Evolutionary conservation across 2,113 vertebrate species (phyloP).

Genomic region (Macquaria ambigua): DNA sequence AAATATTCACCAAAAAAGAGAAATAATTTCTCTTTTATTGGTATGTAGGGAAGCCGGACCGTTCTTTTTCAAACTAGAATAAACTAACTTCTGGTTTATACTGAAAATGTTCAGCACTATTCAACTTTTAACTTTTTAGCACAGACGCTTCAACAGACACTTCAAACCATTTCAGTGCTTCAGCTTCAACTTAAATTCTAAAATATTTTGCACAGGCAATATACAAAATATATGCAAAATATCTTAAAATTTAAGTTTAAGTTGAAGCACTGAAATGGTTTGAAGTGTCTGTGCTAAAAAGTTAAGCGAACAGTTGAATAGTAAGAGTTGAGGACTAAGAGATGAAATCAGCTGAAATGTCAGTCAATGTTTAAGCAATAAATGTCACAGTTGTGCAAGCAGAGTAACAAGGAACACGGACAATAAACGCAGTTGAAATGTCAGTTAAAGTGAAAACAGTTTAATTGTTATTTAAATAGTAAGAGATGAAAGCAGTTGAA

Average conservation of each 20-base stretch:
- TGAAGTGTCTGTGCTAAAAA: neutral
- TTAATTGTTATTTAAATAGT: too few relatives aligned
- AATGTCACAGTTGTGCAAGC: too few relatives aligned
- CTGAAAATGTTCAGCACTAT: neutral
- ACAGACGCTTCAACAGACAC: too few relatives aligned
- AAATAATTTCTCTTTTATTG: neutral
- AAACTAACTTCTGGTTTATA: neutral
- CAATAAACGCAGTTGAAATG: neutral
- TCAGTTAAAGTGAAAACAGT: too few relatives aligned
- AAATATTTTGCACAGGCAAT: too few relatives aligned
- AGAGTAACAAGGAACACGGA: too few relatives aligned
- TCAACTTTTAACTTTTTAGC: too few relatives aligned
- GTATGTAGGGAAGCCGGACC: neutral
- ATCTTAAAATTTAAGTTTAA: neutral
- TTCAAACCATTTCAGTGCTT: too few relatives aligned
- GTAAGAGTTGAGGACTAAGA: neutral
- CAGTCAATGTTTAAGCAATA: neutral
- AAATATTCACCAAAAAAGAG: neutral
- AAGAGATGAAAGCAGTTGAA: neutral
- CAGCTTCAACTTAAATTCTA: too few relatives aligned
- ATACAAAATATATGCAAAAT: neutral
- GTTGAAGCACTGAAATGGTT: neutral
- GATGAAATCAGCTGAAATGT: neutral
- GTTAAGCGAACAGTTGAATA: neutral
- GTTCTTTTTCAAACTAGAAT: neutral